phyloP scores from a whole-genome alignment of 2,113 vertebrate genomes.

The Osmerus mordax region DNA sequence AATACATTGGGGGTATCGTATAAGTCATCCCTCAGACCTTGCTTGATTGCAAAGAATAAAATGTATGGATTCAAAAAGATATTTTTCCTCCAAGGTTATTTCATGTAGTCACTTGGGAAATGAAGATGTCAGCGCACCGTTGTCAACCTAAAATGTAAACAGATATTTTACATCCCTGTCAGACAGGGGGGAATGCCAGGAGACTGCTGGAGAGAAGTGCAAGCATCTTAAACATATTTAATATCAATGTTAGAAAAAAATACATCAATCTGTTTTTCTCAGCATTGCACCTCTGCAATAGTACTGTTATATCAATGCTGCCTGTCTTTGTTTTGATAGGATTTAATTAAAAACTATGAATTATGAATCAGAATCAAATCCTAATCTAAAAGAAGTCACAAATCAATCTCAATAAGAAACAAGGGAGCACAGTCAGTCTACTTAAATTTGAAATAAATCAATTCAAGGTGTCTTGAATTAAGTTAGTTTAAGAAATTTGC shows the following conservation, averaged over 20 bases:
- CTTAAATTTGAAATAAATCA: no score
- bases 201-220: slow-evolving; percentile 28
- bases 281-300: slow-evolving; percentile 13
- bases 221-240: slow-evolving; percentile 41
- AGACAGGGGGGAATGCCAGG: slow-evolving; percentile 37
- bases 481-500: no score
- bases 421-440: no score
- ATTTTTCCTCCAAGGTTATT: slow-evolving; percentile 65
- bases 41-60: slow-evolving; percentile 41
- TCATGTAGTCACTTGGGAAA: slow-evolving; percentile 60
- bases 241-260: slow-evolving; percentile 39
- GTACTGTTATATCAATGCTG: neutral
- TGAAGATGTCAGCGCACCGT: slow-evolving; percentile 58
- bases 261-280: slow-evolving; percentile 1
- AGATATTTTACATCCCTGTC: slow-evolving; percentile 69
- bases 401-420: neutral
- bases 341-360: neutral
- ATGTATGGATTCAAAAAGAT: slow-evolving; percentile 59
- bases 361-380: neutral
- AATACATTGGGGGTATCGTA: no score
- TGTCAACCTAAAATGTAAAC: slow-evolving; percentile 65
- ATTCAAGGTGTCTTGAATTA: no score
- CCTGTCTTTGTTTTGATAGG: neutral
- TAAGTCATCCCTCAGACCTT: slow-evolving; percentile 46
- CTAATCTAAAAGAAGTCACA: neutral